A percentile compares a stretch with the other conserved stretches of the same genome.
phyloP scores from a whole-genome alignment of 2,797 vertebrate species.

The Liparis tanakae region DNA sequence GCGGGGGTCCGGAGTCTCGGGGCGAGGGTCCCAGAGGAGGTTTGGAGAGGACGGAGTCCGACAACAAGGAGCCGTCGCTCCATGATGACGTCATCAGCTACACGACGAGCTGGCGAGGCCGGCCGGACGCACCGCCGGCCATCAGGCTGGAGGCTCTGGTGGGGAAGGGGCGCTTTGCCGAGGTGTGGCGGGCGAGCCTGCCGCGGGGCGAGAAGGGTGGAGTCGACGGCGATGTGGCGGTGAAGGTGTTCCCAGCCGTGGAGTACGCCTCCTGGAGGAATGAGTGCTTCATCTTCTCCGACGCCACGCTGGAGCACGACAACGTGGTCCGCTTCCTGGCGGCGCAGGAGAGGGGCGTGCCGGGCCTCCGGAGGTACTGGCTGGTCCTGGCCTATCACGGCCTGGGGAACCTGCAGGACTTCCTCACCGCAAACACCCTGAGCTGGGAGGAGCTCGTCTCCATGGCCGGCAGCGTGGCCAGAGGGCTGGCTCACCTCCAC shows the following conservation, averaged over 20 bases:
- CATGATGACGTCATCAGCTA: constrained; percentile 57
- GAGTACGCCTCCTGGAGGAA: constrained; percentile 90
- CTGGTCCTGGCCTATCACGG: constrained; percentile 89
- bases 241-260: constrained; percentile 89
- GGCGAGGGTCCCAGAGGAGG: constrained; percentile 24
- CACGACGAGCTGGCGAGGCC: constrained; percentile 42
- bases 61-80: constrained; percentile 70
- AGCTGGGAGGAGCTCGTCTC: constrained; percentile 88
- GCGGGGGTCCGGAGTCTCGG: constrained; percentile 58
- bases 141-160: constrained; percentile 88
- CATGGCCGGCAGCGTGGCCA: constrained; percentile 86
- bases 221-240: constrained; percentile 81
- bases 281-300: constrained; percentile 87
- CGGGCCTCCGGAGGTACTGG: constrained; percentile 86
- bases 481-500: constrained; percentile 89
- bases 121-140: constrained; percentile 81
- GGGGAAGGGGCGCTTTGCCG: constrained; percentile 90
- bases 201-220: constrained; percentile 73
- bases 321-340: constrained; percentile 88
- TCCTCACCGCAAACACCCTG: constrained; percentile 82
- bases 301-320: constrained; percentile 86
- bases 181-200: constrained; percentile 88
- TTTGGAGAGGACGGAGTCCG: constrained; percentile 50
- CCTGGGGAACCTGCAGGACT: constrained; percentile 90
- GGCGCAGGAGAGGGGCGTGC: constrained; percentile 80